A percentile compares a stretch with the other conserved stretches of the same genome.
Evolutionary conservation across 2,888 invertebrate genomes (phyloP).

Genomic region (Omphaloscelis lunosa): DNA sequence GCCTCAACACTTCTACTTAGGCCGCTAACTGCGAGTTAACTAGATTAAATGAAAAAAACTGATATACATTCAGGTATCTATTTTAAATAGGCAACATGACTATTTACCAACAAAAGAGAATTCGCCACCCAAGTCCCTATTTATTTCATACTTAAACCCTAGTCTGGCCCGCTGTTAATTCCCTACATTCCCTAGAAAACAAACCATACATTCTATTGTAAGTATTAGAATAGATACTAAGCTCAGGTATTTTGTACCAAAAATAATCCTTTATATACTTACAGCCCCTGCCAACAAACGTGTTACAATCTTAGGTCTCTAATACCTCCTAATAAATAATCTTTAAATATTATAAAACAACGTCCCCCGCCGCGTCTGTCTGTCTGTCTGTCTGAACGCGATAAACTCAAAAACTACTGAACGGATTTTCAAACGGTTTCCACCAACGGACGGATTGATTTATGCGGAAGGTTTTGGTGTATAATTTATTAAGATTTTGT

Average conservation of each 20-base stretch:
- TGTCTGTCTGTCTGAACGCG: too few relatives aligned
- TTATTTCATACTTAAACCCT: slow-evolving; percentile 11
- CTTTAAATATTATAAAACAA: too few relatives aligned
- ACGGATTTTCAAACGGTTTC: too few relatives aligned
- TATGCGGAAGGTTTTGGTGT: too few relatives aligned
- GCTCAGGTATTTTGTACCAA: slow-evolving; percentile 30
- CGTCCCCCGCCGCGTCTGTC: too few relatives aligned
- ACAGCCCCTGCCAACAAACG: slow-evolving; percentile 4
- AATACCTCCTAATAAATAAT: slow-evolving; percentile 47
- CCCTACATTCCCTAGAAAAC: slow-evolving; percentile 16
- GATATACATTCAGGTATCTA: background rate
- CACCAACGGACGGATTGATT: too few relatives aligned
- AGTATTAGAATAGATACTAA: slow-evolving; percentile 25
- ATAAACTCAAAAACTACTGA: too few relatives aligned
- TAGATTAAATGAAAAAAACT: too few relatives aligned
- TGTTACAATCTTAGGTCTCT: slow-evolving; percentile 27
- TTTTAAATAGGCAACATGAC: background rate
- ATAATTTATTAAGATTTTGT: too few relatives aligned
- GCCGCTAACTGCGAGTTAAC: too few relatives aligned
- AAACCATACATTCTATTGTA: slow-evolving; percentile 29
- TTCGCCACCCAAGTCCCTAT: background rate
- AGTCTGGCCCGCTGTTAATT: background rate
- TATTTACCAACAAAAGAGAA: background rate
- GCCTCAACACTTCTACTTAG: too few relatives aligned
- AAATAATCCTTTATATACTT: background rate